phyloP scores from a whole-genome alignment of 2,888 invertebrate species.

The Acronicta alni region DNA sequence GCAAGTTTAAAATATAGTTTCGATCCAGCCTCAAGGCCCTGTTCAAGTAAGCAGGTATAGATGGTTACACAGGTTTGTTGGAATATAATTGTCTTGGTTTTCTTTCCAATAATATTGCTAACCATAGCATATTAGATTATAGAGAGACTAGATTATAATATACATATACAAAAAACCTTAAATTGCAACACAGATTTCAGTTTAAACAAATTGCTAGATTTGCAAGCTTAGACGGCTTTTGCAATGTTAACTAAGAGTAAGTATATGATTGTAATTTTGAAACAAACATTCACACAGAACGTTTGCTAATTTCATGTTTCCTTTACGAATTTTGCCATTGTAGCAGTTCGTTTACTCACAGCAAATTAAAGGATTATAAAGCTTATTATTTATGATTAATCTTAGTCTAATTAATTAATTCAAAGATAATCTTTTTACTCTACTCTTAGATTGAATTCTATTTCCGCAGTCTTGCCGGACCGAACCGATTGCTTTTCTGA shows the following conservation, averaged over 20 bases:
- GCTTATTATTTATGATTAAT: not conserved
- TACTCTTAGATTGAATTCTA: conserved; percentile 6
- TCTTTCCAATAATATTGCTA: no score
- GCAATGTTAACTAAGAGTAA: conserved; percentile 9
- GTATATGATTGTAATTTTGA: conserved; percentile 14
- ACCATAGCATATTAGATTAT: no score
- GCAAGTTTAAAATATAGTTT: no score
- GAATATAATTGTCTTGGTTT: no score
- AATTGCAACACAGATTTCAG: not conserved
- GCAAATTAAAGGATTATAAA: not conserved
- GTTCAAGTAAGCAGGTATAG: no score
- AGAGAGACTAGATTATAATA: no score
- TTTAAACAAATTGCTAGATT: conserved; percentile 33
- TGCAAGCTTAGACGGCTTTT: conserved; percentile 19
- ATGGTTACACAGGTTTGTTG: no score
- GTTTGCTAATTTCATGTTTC: conserved; percentile 6
- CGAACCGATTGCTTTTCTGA: conserved; percentile 27
- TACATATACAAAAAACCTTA: no score
- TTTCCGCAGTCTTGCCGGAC: conserved; percentile 21
- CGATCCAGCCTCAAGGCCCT: no score
- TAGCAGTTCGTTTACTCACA: not conserved
- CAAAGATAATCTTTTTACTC: not conserved
- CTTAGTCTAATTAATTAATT: not conserved
- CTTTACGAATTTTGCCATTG: not conserved
- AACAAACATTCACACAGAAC: conserved; percentile 7